Evolutionary conservation across 53 echinoderm and acorn worm species (phyloP), one percentile per base, ranked within the genome.

Genomic region (Stichopus horrens): DNA sequence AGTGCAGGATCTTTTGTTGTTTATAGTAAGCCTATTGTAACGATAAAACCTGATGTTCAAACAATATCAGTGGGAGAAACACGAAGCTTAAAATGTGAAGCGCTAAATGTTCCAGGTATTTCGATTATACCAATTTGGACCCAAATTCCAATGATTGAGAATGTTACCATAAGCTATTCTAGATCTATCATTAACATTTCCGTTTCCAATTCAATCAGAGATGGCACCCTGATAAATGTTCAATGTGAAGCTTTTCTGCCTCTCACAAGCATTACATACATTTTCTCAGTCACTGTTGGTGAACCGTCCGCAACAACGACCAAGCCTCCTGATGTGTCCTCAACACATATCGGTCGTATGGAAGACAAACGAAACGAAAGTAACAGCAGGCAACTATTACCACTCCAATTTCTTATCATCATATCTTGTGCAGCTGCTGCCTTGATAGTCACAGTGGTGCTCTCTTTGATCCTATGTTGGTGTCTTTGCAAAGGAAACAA

Each of bases 101-200:
- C 5, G 14, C 6, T 71, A 7, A 71, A 18, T 71, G 19, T 71
- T n/a, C 71, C 14, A 18, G 71, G 71, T 18, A 71, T 18, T 5
- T 0, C 0, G 16, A 68, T 0, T 19, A 5, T 0, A 14, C 5
- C 71, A 0, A 0, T 68, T 18, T 14, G 0, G 19, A 14, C 0
- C 18, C 13, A 20, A 20, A 7, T 4, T n/a, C 16, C 18, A 14
- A 19, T 63, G 16, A 63, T 16, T n/a, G 18, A 68, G 4, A 6
- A 16, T 68, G 16, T 6, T 16, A 16, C 19, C 71, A 68, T 5
- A 20, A 68, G 0, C 5, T 0, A n/a, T 68, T 13, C 1, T 68
- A 0, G 5, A 6, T 4, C 0, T 20, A 68, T 68, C 19, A 18
- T 68, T 68, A 0, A 68, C 1, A 68, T 68, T n/a, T 16, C 71